phyloP scores from a whole-genome alignment of 2,113 vertebrate species.

The Hippocampus guttulatus region DNA sequence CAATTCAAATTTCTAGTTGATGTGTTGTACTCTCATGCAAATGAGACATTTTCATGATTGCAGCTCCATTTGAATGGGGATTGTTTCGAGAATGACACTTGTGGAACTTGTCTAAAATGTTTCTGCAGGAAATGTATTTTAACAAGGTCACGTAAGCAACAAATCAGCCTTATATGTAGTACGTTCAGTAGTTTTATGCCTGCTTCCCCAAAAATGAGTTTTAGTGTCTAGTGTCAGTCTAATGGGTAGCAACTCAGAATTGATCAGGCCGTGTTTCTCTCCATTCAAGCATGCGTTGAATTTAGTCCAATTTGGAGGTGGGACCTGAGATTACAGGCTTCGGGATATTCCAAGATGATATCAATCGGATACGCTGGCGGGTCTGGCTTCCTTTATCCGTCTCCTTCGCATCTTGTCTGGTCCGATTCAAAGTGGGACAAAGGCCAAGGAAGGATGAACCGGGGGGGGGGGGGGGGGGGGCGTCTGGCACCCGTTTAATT shows the following conservation, averaged over 20 bases:
- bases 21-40: too few species aligned
- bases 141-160: too few species aligned
- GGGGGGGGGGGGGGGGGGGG: conserved; percentile 13
- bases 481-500: conserved; percentile 38
- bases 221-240: not conserved
- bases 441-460: conserved; percentile 16
- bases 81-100: too few species aligned
- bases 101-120: too few species aligned
- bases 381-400: conserved; percentile 15
- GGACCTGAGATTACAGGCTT: conserved; percentile 6
- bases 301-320: not conserved
- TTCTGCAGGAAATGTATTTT: too few species aligned
- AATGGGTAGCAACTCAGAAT: not conserved
- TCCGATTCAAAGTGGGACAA: conserved; percentile 17
- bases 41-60: too few species aligned
- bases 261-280: conserved; percentile 2
- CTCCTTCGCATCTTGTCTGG: conserved; percentile 11
- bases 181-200: too few species aligned
- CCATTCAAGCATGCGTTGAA: not conserved
- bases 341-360: not conserved
- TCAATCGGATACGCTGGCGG: not conserved
- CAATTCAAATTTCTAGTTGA: too few species aligned
- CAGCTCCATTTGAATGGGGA: too few species aligned
- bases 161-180: too few species aligned
- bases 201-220: too few species aligned